Conservation (phyloP, 2,113 vertebrate genomes). For the Dromas ardeola region DNA sequence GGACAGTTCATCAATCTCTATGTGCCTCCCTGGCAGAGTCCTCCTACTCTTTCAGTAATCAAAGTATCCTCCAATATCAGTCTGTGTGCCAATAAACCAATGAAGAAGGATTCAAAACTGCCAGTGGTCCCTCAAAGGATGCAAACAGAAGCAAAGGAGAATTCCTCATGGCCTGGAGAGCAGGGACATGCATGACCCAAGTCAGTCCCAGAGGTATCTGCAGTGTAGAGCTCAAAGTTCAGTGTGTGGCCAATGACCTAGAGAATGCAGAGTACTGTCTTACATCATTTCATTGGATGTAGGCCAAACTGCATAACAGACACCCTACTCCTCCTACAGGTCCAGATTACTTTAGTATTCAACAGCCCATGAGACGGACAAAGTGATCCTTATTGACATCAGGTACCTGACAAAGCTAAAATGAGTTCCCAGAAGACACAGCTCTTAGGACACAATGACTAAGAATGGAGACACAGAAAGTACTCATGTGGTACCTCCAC, state of each 20-base stretch:
- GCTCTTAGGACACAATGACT: neutral
- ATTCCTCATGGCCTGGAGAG: neutral
- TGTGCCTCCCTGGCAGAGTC: neutral
- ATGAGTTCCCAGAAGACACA: neutral
- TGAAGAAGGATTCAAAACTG: neutral
- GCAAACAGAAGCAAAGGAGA: neutral
- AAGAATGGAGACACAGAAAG: neutral
- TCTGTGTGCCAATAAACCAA: neutral
- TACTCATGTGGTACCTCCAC: neutral
- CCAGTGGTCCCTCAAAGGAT: neutral
- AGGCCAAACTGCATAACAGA: neutral
- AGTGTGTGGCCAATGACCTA: neutral
- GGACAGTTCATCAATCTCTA: neutral
- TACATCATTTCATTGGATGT: neutral
- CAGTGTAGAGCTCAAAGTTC: neutral
- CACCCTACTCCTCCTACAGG: neutral
- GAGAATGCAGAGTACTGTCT: neutral
- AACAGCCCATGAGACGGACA: neutral
- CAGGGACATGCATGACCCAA: neutral
- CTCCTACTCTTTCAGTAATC: neutral
- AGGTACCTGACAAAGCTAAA: neutral
- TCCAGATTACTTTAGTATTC: neutral
- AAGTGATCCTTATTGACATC: neutral
- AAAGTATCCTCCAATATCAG: neutral
- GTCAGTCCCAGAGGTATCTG: neutral